Base-by-base conservation (phyloP, 1,140 invertebrate species). In the Heliconius hermathena region DNA sequence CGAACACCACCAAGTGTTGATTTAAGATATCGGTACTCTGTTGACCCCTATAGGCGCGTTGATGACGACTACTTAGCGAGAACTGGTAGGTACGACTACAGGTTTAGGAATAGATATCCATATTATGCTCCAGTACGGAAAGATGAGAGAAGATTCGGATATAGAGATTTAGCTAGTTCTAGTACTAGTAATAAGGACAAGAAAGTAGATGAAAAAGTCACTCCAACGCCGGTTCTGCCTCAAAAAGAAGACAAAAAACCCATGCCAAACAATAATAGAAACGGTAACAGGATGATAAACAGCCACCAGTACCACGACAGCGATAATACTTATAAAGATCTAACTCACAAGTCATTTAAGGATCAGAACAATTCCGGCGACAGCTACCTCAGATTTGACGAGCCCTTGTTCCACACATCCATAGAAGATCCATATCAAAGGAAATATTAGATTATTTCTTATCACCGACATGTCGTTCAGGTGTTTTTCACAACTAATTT, bases 271-370 rank as follows among this genome's bases (percentile, higher is more conserved):
- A 86, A 82, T 20, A 87, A 74, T 60, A 85, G 87, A 79, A 92
- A 88, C 76, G 76, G 76, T 26, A 91, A 92, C 41, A 91, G 87
- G 57, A 82, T 88, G 66, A 88, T 94, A 26, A 95, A 95, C 54
- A 95, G 93, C 73, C 94, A 95, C 72, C 94, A 95, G 77, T 95
- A 95, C 66, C 93, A 94, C n/a, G 93, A 93, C 74, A 86, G 82
- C 8, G 83, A 87, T 1, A 87, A 77, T 41, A 79, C 54, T 6
- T 91, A 92, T 70, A 92, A 91, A 41, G 89, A 90, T 41, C 76
- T 89, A n/a, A 76, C 89, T 4, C 93, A 94, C 72, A 95, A 94
- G 75, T 72, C 84, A 36, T 95, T 89, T 73, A 89, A 90, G 36
- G 93, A 94, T 54, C 80, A 90, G 16, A 85, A 89, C 22, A 86